Evolutionary conservation across 2,797 vertebrate species (phyloP).

Genomic region (Chromis chromis): DNA sequence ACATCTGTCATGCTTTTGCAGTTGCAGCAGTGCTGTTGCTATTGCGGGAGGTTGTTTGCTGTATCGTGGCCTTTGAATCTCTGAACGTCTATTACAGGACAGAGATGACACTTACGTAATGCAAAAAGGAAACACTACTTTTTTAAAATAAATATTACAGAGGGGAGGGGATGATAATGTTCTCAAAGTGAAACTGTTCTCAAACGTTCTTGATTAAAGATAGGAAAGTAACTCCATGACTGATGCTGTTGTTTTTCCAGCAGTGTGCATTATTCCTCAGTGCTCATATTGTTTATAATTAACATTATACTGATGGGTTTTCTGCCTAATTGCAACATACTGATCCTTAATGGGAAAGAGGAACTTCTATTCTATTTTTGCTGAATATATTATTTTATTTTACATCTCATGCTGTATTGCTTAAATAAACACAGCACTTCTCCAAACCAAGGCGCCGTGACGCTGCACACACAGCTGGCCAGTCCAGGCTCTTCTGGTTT

Average conservation of each 20-base stretch:
- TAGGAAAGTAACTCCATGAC: too few relatives aligned
- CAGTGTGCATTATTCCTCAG: too few relatives aligned
- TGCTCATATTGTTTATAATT: too few relatives aligned
- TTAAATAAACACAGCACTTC: background rate
- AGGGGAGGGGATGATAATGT: background rate
- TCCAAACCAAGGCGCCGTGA: background rate
- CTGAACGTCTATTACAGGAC: constrained; percentile 20
- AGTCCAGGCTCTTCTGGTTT: background rate
- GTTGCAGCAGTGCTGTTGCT: constrained; percentile 25
- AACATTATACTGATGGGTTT: background rate
- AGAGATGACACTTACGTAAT: constrained; percentile 30
- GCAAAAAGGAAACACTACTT: constrained; percentile 30
- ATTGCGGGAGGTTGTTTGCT: constrained; percentile 41
- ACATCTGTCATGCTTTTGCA: constrained; percentile 24
- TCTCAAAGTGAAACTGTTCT: too few relatives aligned
- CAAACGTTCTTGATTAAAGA: too few relatives aligned
- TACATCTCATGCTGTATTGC: background rate
- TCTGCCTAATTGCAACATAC: background rate
- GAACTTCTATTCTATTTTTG: background rate
- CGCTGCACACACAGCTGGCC: background rate
- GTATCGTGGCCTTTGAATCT: constrained; percentile 28
- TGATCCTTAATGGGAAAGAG: background rate
- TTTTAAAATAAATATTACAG: background rate
- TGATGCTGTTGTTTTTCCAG: too few relatives aligned
- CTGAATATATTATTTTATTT: background rate